Percentiles rank a stretch among this genome's conserved stretches.
phyloP scores from a whole-genome alignment of 1,140 invertebrate genomes.

The Zaprionus nigranus region DNA sequence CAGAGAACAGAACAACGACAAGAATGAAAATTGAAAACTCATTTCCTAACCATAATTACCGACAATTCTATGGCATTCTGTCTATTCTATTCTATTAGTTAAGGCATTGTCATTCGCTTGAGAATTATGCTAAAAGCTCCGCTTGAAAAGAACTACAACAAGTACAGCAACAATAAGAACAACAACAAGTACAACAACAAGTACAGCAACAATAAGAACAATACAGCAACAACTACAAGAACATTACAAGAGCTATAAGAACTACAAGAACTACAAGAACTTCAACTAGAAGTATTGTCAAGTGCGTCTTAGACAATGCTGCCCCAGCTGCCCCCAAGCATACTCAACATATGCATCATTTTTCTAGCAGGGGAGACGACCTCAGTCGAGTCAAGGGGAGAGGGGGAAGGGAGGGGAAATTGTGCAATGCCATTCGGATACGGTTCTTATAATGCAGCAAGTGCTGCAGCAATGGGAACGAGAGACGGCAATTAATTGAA shows the following conservation, averaged over 20 bases:
- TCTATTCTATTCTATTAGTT: constrained; percentile 33
- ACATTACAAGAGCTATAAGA: background rate
- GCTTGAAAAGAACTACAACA: background rate
- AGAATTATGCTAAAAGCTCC: constrained; percentile 43
- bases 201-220: background rate
- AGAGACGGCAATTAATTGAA: constrained; percentile 78
- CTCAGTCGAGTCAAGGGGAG: background rate
- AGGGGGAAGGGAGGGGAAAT: constrained; percentile 23
- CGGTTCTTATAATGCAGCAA: constrained; percentile 37
- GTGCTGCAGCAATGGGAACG: constrained; percentile 37
- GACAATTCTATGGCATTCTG: constrained; percentile 25
- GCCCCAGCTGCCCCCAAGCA: constrained; percentile 21
- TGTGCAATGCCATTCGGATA: constrained; percentile 56
- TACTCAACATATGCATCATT: constrained; percentile 47
- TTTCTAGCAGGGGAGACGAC: background rate
- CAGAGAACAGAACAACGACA: background rate
- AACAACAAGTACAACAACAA: background rate
- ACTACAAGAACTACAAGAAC: background rate
- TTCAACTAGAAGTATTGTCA: constrained; percentile 40
- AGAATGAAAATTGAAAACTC: constrained; percentile 14
- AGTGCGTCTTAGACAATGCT: constrained; percentile 40
- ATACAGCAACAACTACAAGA: background rate
- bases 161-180: background rate
- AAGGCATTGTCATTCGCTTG: constrained; percentile 50
- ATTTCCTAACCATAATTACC: constrained; percentile 48